These are phyloP conservation scores for Chaetops frenatus DNA, from an alignment of 2,113 vertebrate genomes.

Conservation along the genomic window DNA sequence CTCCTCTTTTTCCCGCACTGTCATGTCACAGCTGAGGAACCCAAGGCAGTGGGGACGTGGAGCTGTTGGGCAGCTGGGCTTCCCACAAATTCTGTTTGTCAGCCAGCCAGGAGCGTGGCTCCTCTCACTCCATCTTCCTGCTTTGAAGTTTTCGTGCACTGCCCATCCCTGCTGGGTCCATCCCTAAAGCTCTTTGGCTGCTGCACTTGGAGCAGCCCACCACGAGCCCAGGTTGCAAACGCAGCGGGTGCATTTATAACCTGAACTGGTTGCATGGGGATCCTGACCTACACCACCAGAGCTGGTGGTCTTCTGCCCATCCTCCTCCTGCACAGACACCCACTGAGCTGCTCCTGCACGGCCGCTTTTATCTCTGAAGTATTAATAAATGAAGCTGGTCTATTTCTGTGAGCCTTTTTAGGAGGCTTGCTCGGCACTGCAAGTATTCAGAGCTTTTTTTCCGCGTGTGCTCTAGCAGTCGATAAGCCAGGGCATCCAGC, in stretches of 20 bases:
- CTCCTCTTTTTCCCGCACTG: not conserved
- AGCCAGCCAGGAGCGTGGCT: not conserved
- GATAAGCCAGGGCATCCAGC: slow-evolving; percentile 56
- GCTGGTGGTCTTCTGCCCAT: not conserved
- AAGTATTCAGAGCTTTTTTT: not conserved
- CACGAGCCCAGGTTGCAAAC: not conserved
- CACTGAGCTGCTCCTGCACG: not conserved
- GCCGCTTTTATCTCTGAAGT: slow-evolving; percentile 25
- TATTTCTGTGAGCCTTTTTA: slow-evolving; percentile 21
- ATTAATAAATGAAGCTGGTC: slow-evolving; percentile 31
- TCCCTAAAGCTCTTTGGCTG: not conserved
- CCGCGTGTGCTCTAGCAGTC: not conserved
- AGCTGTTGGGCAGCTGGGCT: not conserved
- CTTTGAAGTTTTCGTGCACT: not conserved
- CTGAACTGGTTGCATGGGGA: not conserved
- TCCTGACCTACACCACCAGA: not conserved
- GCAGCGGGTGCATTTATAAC: not conserved
- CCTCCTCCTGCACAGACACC: not conserved
- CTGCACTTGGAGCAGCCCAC: not conserved
- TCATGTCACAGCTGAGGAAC: not conserved
- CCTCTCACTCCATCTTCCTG: fast-evolving
- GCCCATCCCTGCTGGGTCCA: fast-evolving
- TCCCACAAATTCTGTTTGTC: not conserved
- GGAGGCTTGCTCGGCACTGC: slow-evolving; percentile 3
- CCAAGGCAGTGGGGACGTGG: not conserved